Base-by-base conservation (phyloP, 1,140 invertebrate genomes). In the Heliconius eleuchia region DNA sequence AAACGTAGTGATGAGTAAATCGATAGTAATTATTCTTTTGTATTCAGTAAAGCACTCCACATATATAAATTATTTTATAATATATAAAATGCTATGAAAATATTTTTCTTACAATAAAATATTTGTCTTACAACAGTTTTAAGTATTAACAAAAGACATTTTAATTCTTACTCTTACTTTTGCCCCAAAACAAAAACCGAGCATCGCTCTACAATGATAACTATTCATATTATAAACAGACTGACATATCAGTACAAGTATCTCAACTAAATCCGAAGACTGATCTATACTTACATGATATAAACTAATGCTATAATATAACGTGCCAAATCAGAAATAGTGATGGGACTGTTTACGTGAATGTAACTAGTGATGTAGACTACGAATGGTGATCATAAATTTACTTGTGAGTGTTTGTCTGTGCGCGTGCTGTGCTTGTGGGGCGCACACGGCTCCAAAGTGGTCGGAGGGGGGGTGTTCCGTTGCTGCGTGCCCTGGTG, bases 401-500 rank as follows among this genome's bases (percentile, higher is more conserved):
- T 76, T 71, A 37, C 76, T 80, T 84, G 79, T 76, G 71, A 50
- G 80, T 81, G 85, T 76, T 79, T 74, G 83, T 75, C 80, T 83
- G 82, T 78, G 83, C 83, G 81, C 77, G 83, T 83, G 84, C 82
- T 88, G 87, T 86, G 88, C 77, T 86, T 76, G 85, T 77, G 80
- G 82, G 87, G 85, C 85, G 86, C 82, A 80, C 82, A 91, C 88
- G 90, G 87, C 94, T 83, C 86, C 94, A 95, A 92, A 90, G 94
- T 95, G 94, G 94, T 95, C 84, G 94, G 94, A 91, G 95, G 95
- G 88, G 95, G 95, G 95, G 94, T 96, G 94, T 96, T 96, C 95
- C 95, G 95, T 94, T 96, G 95, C 95, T 96, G 95, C 94, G 94
- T 96, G 95, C 95, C 95, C 95, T 96, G 95, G 95, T 95, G 95